Conservation (phyloP, 1,140 invertebrate genomes). For the Ooceraea biroi region DNA sequence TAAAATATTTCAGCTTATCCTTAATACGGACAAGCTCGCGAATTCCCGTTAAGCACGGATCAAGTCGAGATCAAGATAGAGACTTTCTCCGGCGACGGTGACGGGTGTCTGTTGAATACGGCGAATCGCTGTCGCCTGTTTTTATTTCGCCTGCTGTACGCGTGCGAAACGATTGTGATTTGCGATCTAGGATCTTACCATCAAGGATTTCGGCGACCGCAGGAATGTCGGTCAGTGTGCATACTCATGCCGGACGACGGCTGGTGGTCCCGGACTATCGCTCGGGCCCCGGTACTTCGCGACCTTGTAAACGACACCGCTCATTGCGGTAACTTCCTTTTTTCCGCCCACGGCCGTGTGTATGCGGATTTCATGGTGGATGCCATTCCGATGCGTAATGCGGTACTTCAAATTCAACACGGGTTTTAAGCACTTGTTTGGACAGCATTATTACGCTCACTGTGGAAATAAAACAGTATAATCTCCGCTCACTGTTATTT, state of each 20-base stretch:
- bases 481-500: not conserved
- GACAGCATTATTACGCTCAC: not conserved
- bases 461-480: not conserved
- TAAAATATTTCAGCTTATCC: no score
- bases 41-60: not conserved
- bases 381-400: conserved; percentile 38
- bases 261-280: conserved; percentile 67
- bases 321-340: conserved; percentile 54
- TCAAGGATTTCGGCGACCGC: conserved; percentile 71
- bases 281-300: not conserved
- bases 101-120: not conserved
- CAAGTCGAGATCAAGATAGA: not conserved
- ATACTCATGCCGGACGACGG: conserved; percentile 42
- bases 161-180: conserved; percentile 4
- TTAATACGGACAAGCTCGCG: no score
- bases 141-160: not conserved
- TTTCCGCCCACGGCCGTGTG: conserved; percentile 29
- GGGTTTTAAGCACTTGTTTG: conserved; percentile 17
- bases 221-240: conserved; percentile 78
- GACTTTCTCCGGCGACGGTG: not conserved
- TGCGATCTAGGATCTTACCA: conserved; percentile 23
- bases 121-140: not conserved
- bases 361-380: conserved; percentile 55
- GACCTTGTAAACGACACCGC: conserved; percentile 53
- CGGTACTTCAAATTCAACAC: conserved; percentile 24